Conservation (phyloP, 2,888 invertebrate species). For the Acleris emargana region DNA sequence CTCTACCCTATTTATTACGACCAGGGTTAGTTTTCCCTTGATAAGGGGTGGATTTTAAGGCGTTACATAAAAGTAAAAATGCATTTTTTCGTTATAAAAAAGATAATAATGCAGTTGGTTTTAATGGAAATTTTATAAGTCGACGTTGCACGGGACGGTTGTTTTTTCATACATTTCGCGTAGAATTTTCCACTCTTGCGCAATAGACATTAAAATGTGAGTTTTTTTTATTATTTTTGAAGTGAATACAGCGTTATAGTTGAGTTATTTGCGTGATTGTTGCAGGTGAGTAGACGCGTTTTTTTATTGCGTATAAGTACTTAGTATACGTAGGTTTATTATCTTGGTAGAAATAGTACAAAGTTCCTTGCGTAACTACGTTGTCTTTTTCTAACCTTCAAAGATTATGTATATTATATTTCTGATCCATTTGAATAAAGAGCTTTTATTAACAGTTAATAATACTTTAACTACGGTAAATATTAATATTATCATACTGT, state of each 20-base stretch:
- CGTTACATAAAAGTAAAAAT: slow-evolving; percentile 49
- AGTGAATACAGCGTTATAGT: background rate
- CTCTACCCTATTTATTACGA: slow-evolving; percentile 41
- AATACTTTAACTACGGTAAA: no score
- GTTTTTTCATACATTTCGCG: slow-evolving; percentile 64
- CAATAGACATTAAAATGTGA: slow-evolving; percentile 45
- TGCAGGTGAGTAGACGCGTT: slow-evolving; percentile 2
- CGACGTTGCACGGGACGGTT: slow-evolving; percentile 65
- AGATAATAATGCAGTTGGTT: slow-evolving; percentile 78
- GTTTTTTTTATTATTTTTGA: slow-evolving; percentile 10
- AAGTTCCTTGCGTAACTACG: slow-evolving; percentile 13
- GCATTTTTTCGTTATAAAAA: slow-evolving; percentile 80
- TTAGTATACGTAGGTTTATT: no score
- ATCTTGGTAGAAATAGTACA: slow-evolving; percentile 1
- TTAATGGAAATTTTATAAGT: slow-evolving; percentile 83
- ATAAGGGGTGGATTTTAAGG: slow-evolving; percentile 43
- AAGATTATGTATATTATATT: slow-evolving; percentile 1
- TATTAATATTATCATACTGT: no score
- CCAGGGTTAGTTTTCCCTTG: slow-evolving; percentile 49
- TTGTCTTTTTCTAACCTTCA: background rate
- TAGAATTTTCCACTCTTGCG: slow-evolving; percentile 69
- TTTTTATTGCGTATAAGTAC: background rate
- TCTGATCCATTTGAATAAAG: no score
- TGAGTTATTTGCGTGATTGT: background rate
- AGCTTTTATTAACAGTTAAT: no score